Conservation (phyloP, 2,888 invertebrate genomes). For the Metalampra italica region DNA sequence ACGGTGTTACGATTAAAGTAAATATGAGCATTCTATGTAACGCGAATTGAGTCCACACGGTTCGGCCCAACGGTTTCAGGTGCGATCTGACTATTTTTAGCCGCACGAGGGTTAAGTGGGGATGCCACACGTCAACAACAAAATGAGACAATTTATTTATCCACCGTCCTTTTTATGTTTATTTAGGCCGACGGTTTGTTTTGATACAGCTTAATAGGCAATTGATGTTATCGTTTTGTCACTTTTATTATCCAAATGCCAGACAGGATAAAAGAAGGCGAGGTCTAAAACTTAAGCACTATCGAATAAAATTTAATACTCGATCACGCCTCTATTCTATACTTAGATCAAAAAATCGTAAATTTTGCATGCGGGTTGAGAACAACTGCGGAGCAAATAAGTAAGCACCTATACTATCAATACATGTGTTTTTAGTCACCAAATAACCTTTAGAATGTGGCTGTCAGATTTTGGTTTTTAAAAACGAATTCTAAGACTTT, state of each 20-base stretch:
- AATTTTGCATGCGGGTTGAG: no score
- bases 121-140: slow-evolving; percentile 19
- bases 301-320: no score
- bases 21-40: slow-evolving; percentile 5
- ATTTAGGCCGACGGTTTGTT: slow-evolving; percentile 19
- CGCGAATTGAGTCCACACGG: slow-evolving; percentile 25
- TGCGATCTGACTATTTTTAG: slow-evolving; percentile 30
- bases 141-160: slow-evolving; percentile 23
- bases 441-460: no score
- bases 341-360: no score
- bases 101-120: slow-evolving; percentile 28
- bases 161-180: slow-evolving; percentile 15
- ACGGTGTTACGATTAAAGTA: slow-evolving; percentile 22
- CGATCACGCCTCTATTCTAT: no score
- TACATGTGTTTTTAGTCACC: no score
- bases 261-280: background rate
- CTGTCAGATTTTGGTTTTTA: no score
- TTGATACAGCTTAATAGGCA: slow-evolving; percentile 10
- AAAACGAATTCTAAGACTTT: no score
- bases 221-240: background rate
- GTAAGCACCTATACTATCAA: no score
- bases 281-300: background rate
- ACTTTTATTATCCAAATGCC: background rate
- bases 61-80: slow-evolving; percentile 14
- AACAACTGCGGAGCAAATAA: no score